A percentile compares a stretch with the other conserved stretches of the same genome.
These are phyloP conservation scores for Megamerina dolium DNA, from an alignment of 2,888 invertebrate genomes.

Conservation along the genomic window DNA sequence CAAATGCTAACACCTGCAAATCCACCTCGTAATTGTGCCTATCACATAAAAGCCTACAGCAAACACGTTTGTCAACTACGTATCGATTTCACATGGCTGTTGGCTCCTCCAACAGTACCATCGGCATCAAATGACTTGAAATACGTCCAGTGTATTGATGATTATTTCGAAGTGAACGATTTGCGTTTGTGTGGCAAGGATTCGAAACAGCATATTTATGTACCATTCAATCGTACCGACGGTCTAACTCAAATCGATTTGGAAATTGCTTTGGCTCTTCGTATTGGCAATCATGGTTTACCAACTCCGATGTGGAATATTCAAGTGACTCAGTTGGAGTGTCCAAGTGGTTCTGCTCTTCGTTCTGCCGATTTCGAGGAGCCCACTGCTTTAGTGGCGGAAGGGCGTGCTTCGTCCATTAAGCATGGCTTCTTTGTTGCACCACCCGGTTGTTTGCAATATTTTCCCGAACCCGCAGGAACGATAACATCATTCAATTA, in stretches of 20 bases:
- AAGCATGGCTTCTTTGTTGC: slow-evolving; percentile 43
- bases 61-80: slow-evolving; percentile 42
- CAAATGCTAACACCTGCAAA: slow-evolving; percentile 25
- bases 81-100: slow-evolving; percentile 37
- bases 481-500: slow-evolving; percentile 58
- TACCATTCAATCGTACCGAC: slow-evolving; percentile 38
- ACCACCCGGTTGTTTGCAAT: slow-evolving; percentile 64
- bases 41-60: slow-evolving; percentile 40
- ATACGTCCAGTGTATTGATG: slow-evolving; percentile 33
- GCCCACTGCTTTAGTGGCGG: slow-evolving; percentile 9
- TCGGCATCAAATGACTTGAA: slow-evolving; percentile 16
- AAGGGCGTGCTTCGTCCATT: slow-evolving; percentile 11
- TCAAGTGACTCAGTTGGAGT: slow-evolving; percentile 58
- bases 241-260: slow-evolving; percentile 34
- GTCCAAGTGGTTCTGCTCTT: slow-evolving; percentile 34
- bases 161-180: slow-evolving; percentile 34
- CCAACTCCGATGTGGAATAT: slow-evolving; percentile 52
- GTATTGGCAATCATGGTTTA: slow-evolving; percentile 41
- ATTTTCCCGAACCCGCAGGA: slow-evolving; percentile 56
- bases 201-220: slow-evolving; percentile 54
- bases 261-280: slow-evolving; percentile 49
- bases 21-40: slow-evolving; percentile 34
- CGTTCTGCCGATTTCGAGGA: slow-evolving; percentile 16
- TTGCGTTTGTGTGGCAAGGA: slow-evolving; percentile 56
- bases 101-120: slow-evolving; percentile 34